Base-by-base conservation (phyloP, 92 coral and sea anemone genomes). In the Parazoanthus swiftii region DNA sequence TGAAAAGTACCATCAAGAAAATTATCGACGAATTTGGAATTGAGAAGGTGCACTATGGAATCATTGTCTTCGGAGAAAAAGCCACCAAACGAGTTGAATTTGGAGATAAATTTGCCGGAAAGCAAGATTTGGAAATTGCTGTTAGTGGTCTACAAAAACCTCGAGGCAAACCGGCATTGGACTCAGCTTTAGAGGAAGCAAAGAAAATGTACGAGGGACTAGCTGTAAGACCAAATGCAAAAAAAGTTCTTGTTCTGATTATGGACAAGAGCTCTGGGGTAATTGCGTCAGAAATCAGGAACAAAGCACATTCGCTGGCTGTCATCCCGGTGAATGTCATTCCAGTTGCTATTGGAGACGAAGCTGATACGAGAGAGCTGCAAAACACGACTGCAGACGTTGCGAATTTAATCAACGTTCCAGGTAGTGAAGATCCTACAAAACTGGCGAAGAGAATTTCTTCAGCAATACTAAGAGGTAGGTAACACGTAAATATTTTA, bases 301-400 rank as follows among this genome's bases (percentile, higher is more conserved):
- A 25, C 11, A 88, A 91, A 33, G 90, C 97, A 66, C 88, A 81
- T 38, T 25, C 78, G 25, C 84, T 95, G 38, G 85, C 79, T 18
- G 89, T 89, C 77, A 80, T 90, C 67, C 89, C 91, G 13, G 92
- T 95, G 4, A 74, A 85, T 21, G 90, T 95, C 48, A 88, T 95
- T 38, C 92, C 96, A 0, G 93, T 94, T 77, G 95, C 91, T 54
- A 82, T 95, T 73, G 98, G 97, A 33, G 85, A 81, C 59, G 91
- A 92, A 18, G 88, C 90, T 39, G 92, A 91, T 79, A 71, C 86
- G 35, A 77, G 73, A 7, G 94, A 94, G 54, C 65, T 90, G 37
- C 85, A 71, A 72, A 75, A 67, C 23, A 76, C 84, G 3, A 89
- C 86, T 46, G 8, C 67, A 21, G 88, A 51, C 33, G 80, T 76